Base-by-base conservation (phyloP, 2,113 vertebrate genomes). In the Mastomys coucha region DNA sequence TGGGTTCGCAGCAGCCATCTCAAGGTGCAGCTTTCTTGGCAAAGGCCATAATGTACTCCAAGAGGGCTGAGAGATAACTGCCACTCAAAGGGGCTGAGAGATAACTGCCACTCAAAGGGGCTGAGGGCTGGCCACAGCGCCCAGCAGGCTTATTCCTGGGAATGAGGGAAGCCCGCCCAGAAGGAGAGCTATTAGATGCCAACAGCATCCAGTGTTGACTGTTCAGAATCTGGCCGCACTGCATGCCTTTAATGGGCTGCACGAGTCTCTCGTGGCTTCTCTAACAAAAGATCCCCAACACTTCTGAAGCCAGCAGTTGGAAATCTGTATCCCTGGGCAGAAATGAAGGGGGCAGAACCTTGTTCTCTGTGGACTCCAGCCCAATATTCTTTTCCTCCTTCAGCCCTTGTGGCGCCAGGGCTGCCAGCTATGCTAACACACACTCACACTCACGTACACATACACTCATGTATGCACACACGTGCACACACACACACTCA, bases 1-100 rank as follows among this genome's bases (percentile, higher is more conserved):
- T 67, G 75, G 89, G 84, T 65, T 92, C 67, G 87, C 80, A 96
- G 95, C 80, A 82, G 95, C 87, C 91, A 96, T 81, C 42, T 73
- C 75, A 87, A 56, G 63, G 51, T 33, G 51, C 49, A 80, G 45
- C 73, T 90, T 31, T 72, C 77, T 91, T 33, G 92, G 75, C 42
- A 88, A 88, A 75, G 80, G 69, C 33, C 91, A 53, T 28, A 36
- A 73, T 12, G 13, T 77, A 17, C 72, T 80, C 49, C 58, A 56
- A 78, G 65, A 81, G n/a, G 39, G 56, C 2, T 51, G 53, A 95
- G 88, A 73, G 14, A 70, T 28, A n/a, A 60, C 4, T 20, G 86
- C 36, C 49, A 69, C 24, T 60, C 60, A 9, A 33, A 19, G 28
- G 11, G 49, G 20, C 22, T 36, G 80, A 75, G 24, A 92, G n/a